Evolutionary conservation across 2,113 vertebrate species (phyloP).

Genomic region (Meleagris gallopavo): DNA sequence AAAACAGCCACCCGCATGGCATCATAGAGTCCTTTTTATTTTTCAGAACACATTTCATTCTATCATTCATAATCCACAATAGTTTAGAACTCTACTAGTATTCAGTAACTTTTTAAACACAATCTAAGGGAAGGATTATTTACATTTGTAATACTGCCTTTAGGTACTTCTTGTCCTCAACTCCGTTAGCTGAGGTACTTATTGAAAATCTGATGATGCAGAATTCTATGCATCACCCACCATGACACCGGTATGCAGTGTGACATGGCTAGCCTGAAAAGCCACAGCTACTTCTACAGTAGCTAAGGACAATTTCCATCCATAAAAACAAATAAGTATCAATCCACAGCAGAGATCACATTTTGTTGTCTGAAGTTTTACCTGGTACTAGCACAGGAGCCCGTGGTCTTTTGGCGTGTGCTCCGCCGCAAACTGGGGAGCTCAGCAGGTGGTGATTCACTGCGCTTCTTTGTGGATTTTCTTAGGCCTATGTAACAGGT

Average conservation of each 20-base stretch:
- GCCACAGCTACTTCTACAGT: not conserved
- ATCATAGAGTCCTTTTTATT: not conserved
- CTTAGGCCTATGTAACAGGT: constrained; percentile 84
- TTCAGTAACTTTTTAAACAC: not conserved
- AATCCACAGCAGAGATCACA: fast-evolving
- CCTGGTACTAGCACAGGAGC: constrained; percentile 99
- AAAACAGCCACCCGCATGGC: not conserved
- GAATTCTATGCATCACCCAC: not conserved
- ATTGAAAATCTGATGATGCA: not conserved
- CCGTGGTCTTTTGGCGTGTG: constrained; percentile 99
- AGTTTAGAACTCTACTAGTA: not conserved
- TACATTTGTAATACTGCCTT: not conserved
- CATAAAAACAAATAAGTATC: not conserved
- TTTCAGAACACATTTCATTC: not conserved
- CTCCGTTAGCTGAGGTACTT: not conserved
- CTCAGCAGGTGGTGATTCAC: constrained; percentile 99
- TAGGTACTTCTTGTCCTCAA: not conserved
- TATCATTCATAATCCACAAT: not conserved
- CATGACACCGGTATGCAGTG: fast-evolving
- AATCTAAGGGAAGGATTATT: not conserved
- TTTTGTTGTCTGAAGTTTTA: constrained; percentile 45
- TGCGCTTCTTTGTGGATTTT: constrained; percentile 98
- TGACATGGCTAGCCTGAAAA: not conserved
- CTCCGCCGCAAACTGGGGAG: constrained; percentile 99
- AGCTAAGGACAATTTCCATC: not conserved